Evolutionary conservation across 2,888 invertebrate genomes (phyloP).

Genomic region (Melanostoma scalare): DNA sequence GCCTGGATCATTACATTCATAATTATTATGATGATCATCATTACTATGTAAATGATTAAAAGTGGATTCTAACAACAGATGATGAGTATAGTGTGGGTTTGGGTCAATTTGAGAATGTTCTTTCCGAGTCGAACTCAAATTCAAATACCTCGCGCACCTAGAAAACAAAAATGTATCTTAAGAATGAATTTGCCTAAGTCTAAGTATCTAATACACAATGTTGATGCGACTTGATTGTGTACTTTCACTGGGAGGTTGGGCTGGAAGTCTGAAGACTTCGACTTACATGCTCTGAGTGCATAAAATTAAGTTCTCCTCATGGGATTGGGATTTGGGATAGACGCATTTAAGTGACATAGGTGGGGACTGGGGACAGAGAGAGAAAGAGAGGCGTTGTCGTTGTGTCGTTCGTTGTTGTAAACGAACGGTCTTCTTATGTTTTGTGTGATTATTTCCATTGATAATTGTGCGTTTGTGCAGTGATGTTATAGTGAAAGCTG

Average conservation of each 20-base stretch:
- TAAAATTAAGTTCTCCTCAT: slow-evolving; percentile 48
- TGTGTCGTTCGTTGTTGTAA: slow-evolving; percentile 7
- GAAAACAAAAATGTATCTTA: slow-evolving; percentile 21
- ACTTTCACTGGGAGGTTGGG: slow-evolving; percentile 51
- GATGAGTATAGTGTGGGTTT: slow-evolving; percentile 26
- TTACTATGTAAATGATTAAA: slow-evolving; percentile 57
- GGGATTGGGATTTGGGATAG: slow-evolving; percentile 17
- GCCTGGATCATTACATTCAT: slow-evolving; percentile 41
- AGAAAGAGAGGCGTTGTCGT: background rate
- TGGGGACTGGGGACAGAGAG: slow-evolving; percentile 10
- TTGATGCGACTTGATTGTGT: slow-evolving; percentile 42
- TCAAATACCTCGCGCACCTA: slow-evolving; percentile 25
- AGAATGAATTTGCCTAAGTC: slow-evolving; percentile 36
- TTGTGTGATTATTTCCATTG: slow-evolving; percentile 52
- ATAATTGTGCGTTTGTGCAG: slow-evolving; percentile 63
- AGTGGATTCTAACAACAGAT: slow-evolving; percentile 25
- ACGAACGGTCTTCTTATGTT: slow-evolving; percentile 24
- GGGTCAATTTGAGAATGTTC: slow-evolving; percentile 26
- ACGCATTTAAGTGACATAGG: slow-evolving; percentile 12
- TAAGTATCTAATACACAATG: slow-evolving; percentile 28
- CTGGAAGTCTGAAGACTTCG: background rate
- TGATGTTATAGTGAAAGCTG: slow-evolving; percentile 66
- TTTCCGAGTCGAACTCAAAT: slow-evolving; percentile 33
- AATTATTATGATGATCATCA: slow-evolving; percentile 59
- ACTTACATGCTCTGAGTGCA: slow-evolving; percentile 40